Conservation (phyloP, 2,888 invertebrate species). For the Oxycera nigricornis region DNA sequence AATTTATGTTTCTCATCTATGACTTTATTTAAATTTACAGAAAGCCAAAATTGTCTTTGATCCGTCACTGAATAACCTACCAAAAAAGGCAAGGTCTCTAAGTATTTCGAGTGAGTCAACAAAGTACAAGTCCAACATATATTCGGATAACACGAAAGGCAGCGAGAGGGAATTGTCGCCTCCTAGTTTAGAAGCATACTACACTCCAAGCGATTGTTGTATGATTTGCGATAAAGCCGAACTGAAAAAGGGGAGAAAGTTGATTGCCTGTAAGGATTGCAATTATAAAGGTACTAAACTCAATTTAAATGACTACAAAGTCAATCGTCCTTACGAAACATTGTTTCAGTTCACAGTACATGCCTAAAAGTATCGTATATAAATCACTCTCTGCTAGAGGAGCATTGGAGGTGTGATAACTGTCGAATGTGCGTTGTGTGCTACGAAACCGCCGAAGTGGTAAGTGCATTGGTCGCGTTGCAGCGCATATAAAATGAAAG, state of each 20-base stretch:
- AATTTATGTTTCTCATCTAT: not conserved
- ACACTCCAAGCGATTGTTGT: slow-evolving; percentile 36
- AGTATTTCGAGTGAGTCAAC: not conserved
- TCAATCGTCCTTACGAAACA: too few species aligned
- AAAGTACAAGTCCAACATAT: slow-evolving; percentile 6
- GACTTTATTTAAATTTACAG: too few species aligned
- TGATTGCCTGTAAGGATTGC: slow-evolving; percentile 42
- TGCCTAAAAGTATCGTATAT: slow-evolving; percentile 75
- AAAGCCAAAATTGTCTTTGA: slow-evolving; percentile 87
- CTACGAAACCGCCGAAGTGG: slow-evolving; percentile 76
- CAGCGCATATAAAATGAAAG: not conserved
- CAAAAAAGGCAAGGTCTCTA: slow-evolving; percentile 57
- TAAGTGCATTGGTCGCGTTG: slow-evolving; percentile 64
- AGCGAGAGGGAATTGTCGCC: not conserved
- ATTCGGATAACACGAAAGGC: not conserved
- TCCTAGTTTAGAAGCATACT: not conserved
- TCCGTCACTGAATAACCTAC: slow-evolving; percentile 82
- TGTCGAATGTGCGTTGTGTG: slow-evolving; percentile 88
- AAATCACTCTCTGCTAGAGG: slow-evolving; percentile 65
- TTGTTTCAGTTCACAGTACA: slow-evolving; percentile 70
- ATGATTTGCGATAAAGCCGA: slow-evolving; percentile 44
- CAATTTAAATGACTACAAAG: too few species aligned
- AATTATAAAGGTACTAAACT: slow-evolving; percentile 38
- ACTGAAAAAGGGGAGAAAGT: slow-evolving; percentile 24
- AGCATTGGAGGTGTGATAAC: slow-evolving; percentile 83